phyloP scores from a whole-genome alignment of 2,888 invertebrate species.

The Spisula solida region DNA sequence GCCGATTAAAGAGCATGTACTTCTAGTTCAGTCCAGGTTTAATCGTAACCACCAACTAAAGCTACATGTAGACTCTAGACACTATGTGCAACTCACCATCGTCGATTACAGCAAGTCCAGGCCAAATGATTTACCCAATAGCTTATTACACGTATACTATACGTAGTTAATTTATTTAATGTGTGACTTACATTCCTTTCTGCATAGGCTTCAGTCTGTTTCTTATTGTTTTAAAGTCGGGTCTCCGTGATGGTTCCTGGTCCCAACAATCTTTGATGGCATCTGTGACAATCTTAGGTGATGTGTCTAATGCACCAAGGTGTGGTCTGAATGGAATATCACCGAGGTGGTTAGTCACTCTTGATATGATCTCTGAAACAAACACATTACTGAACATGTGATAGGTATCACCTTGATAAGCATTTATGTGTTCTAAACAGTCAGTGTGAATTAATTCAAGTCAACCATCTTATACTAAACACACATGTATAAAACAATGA shows the following conservation, averaged over 20 bases:
- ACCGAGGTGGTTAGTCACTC: constrained; percentile 90
- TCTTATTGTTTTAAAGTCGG: constrained; percentile 95
- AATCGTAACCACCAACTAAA: no score
- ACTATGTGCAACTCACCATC: no score
- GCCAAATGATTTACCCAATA: no score
- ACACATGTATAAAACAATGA: no score
- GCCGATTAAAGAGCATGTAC: no score
- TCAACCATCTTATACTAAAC: no score
- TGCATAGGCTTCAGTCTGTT: constrained; percentile 96
- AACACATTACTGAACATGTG: not conserved
- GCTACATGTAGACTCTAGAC: no score
- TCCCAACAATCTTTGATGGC: constrained; percentile 97
- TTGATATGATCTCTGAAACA: constrained; percentile 93
- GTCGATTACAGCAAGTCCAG: no score
- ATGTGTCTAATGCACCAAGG: constrained; percentile 92
- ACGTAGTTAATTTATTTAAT: not conserved
- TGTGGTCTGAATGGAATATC: constrained; percentile 91
- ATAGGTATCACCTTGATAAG: no score
- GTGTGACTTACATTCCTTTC: constrained; percentile 92
- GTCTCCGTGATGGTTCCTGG: constrained; percentile 95
- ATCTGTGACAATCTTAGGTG: constrained; percentile 83
- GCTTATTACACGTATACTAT: not conserved
- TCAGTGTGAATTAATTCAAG: no score
- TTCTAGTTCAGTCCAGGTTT: no score
- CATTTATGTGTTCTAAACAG: no score